phyloP scores from a whole-genome alignment of 2,888 invertebrate species.

The Rhagonycha fulva region DNA sequence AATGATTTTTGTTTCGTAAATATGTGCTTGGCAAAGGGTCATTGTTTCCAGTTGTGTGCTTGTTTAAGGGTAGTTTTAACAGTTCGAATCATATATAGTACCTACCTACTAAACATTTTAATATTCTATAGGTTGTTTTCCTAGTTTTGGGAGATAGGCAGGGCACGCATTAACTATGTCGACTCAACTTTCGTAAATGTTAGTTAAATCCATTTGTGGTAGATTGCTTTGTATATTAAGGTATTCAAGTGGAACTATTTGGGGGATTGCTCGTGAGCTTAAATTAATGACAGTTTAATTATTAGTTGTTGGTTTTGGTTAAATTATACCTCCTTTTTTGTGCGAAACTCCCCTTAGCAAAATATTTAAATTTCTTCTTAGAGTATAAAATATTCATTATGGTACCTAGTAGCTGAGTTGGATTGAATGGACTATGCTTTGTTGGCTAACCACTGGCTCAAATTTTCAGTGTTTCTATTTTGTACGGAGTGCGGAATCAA shows the following conservation, averaged over 20 bases:
- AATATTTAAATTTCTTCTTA: not conserved
- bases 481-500: not conserved
- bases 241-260: conserved; percentile 7
- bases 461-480: not conserved
- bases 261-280: not conserved
- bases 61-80: conserved; percentile 13
- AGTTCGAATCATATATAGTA: conserved; percentile 1
- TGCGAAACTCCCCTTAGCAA: not conserved
- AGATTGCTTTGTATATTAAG: conserved; percentile 12
- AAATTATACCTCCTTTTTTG: not conserved
- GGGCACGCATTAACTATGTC: not conserved
- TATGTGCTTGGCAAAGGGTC: conserved; percentile 6
- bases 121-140: not conserved
- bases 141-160: not conserved
- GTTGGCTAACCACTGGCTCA: not conserved
- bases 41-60: conserved; percentile 15
- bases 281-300: not conserved
- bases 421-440: not conserved
- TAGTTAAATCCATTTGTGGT: conserved; percentile 11
- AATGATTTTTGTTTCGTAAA: not conserved
- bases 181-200: conserved; percentile 15
- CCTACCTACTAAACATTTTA: not conserved
- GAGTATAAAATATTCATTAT: not conserved
- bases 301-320: not conserved
- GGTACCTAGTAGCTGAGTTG: not conserved